Evolutionary conservation across 2,888 invertebrate species (phyloP).

Genomic region (Vannuccia rotundouncinata): DNA sequence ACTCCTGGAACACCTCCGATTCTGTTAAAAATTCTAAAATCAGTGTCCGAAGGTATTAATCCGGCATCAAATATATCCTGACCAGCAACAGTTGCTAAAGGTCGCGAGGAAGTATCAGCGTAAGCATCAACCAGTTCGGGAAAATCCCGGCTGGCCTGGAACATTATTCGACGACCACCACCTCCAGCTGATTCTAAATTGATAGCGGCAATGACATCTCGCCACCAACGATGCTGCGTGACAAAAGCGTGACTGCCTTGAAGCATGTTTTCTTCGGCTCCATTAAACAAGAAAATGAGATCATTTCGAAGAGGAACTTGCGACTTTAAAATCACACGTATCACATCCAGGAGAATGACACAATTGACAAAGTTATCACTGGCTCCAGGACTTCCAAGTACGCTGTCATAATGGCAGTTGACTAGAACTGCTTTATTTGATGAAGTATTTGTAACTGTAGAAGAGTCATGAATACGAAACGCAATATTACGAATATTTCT

Average conservation of each 20-base stretch:
- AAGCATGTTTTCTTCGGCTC: slow-evolving; percentile 79
- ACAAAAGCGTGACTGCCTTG: slow-evolving; percentile 81
- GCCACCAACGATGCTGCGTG: slow-evolving; percentile 78
- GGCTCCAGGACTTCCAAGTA: slow-evolving; percentile 79
- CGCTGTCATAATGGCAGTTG: slow-evolving; percentile 85
- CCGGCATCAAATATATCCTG: slow-evolving; percentile 86
- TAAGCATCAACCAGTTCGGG: slow-evolving; percentile 61
- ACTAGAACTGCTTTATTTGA: slow-evolving; percentile 61
- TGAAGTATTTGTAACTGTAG: background rate
- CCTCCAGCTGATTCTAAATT: slow-evolving; percentile 87
- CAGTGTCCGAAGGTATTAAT: slow-evolving; percentile 82
- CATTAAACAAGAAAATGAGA: slow-evolving; percentile 77
- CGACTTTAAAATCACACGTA: slow-evolving; percentile 62
- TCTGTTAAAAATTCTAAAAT: slow-evolving; percentile 80
- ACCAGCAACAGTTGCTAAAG: slow-evolving; percentile 67
- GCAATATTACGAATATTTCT: slow-evolving; percentile 7
- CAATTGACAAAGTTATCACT: slow-evolving; percentile 83
- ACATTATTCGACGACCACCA: slow-evolving; percentile 80
- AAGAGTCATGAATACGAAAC: background rate
- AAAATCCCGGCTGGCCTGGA: slow-evolving; percentile 67
- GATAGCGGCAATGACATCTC: slow-evolving; percentile 69
- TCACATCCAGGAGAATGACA: slow-evolving; percentile 74
- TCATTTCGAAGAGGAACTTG: slow-evolving; percentile 62
- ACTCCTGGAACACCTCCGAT: slow-evolving; percentile 74
- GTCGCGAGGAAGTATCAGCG: slow-evolving; percentile 71